Evolutionary conservation across 2,888 invertebrate genomes (phyloP).

Genomic region (Hoplodrina ambigua): DNA sequence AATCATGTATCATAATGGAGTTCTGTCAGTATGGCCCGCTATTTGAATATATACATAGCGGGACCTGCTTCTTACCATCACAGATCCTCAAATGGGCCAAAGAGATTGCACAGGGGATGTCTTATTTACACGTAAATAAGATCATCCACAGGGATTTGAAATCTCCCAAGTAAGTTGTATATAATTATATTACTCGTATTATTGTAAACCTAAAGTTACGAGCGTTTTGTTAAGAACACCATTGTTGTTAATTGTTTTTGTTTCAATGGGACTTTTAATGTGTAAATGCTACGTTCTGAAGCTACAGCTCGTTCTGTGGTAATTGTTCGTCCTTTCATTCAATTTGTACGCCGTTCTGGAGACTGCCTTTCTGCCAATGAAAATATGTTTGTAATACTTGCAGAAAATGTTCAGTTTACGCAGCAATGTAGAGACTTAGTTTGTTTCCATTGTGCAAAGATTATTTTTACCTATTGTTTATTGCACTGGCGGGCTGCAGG

Average conservation of each 20-base stretch:
- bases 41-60: conserved; percentile 96
- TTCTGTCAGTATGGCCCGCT: conserved; percentile 98
- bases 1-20: conserved; percentile 99
- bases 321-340: neutral
- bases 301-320: neutral
- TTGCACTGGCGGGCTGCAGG: neutral
- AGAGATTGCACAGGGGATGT: conserved; percentile 99
- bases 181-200: too few relatives aligned
- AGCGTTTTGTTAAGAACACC: conserved; percentile 5
- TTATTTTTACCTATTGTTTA: neutral
- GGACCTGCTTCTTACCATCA: conserved; percentile 95
- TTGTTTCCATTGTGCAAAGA: conserved; percentile 1
- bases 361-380: neutral
- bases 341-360: neutral
- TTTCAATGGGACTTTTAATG: neutral
- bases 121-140: conserved; percentile 98
- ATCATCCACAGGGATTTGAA: conserved; percentile 99
- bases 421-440: neutral
- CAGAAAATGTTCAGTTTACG: neutral
- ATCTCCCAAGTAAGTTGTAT: conserved; percentile 97
- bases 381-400: conserved; percentile 5
- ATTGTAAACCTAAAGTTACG: neutral
- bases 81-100: conserved; percentile 98
- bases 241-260: neutral
- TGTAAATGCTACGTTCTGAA: neutral